A percentile compares a stretch with the other conserved stretches of the same genome.
These are phyloP conservation scores for Haliaeetus leucogaster DNA, from an alignment of 2,113 vertebrate species.

Conservation along the genomic window DNA sequence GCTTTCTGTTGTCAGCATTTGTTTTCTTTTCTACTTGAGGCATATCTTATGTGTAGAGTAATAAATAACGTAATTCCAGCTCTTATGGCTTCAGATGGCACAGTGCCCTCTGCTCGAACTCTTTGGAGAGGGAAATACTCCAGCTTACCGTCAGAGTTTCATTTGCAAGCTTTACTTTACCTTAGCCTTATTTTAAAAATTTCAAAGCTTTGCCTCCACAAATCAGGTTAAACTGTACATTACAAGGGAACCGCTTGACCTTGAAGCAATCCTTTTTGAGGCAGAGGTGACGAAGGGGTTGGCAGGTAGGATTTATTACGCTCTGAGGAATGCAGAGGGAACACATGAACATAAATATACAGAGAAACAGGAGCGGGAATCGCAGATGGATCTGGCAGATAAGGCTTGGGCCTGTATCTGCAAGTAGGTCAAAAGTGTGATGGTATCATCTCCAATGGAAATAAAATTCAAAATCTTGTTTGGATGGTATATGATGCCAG, in stretches of 20 bases:
- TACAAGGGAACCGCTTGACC: constrained; percentile 69
- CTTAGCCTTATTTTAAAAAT: constrained; percentile 69
- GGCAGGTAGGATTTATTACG: constrained; percentile 53
- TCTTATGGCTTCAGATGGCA: constrained; percentile 39
- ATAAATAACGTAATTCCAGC: constrained; percentile 33
- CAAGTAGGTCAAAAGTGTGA: constrained; percentile 49
- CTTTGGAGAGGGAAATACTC: constrained; percentile 40
- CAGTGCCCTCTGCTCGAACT: constrained; percentile 41
- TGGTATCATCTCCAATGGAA: constrained; percentile 9
- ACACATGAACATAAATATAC: constrained; percentile 54
- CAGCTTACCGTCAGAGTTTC: constrained; percentile 56
- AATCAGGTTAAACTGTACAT: constrained; percentile 74
- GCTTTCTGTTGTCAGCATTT: constrained; percentile 41
- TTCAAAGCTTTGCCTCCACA: constrained; percentile 68
- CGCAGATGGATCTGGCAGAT: constrained; percentile 52
- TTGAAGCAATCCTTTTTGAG: constrained; percentile 69
- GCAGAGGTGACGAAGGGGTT: constrained; percentile 63
- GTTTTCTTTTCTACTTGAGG: constrained; percentile 46
- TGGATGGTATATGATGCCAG: constrained; percentile 2
- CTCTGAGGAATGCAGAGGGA: constrained; percentile 56
- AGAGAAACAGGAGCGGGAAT: constrained; percentile 57
- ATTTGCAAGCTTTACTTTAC: constrained; percentile 66
- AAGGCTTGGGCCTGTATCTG: constrained; percentile 36
- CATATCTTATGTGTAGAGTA: not conserved
- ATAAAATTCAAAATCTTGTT: constrained; percentile 45